These are phyloP conservation scores for Catajapyx aquilonaris DNA, from an alignment of 1,140 invertebrate species.

Conservation along the genomic window DNA sequence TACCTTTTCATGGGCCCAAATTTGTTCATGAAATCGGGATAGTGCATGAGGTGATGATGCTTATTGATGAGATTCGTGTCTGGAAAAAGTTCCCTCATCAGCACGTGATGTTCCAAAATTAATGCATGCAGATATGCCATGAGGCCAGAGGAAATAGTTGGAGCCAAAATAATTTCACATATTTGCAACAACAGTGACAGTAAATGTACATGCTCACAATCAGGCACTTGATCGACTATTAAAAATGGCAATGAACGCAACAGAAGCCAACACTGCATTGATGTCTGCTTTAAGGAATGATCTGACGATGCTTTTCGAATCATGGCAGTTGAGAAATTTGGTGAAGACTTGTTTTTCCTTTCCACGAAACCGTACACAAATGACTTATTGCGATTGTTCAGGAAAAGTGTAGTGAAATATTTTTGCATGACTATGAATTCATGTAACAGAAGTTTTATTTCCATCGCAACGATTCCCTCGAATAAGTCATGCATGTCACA, in stretches of 20 bases:
- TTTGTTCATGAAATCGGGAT: conserved; percentile 2
- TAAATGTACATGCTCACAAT: background rate
- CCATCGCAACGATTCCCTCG: background rate
- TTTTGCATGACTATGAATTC: background rate
- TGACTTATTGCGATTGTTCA: background rate
- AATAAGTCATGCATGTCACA: background rate
- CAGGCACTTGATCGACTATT: background rate
- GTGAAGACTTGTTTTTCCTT: background rate
- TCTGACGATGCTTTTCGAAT: background rate
- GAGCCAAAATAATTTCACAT: background rate
- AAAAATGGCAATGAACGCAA: background rate
- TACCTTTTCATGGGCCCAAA: conserved; percentile 1
- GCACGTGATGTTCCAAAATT: background rate
- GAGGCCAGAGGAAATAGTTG: background rate
- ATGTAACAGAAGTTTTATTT: background rate
- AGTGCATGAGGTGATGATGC: conserved; percentile 4
- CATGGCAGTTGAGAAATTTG: background rate
- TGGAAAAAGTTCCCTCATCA: background rate
- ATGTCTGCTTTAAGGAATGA: background rate
- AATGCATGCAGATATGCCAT: background rate
- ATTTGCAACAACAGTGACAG: background rate
- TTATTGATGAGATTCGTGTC: conserved; percentile 1
- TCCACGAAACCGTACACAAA: background rate
- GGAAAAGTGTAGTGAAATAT: background rate
- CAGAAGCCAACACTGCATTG: background rate